Percentiles rank a stretch among this genome's conserved stretches.
These are phyloP conservation scores for Oryzias sinensis DNA, from an alignment of 2,797 vertebrate genomes.

Conservation along the genomic window DNA sequence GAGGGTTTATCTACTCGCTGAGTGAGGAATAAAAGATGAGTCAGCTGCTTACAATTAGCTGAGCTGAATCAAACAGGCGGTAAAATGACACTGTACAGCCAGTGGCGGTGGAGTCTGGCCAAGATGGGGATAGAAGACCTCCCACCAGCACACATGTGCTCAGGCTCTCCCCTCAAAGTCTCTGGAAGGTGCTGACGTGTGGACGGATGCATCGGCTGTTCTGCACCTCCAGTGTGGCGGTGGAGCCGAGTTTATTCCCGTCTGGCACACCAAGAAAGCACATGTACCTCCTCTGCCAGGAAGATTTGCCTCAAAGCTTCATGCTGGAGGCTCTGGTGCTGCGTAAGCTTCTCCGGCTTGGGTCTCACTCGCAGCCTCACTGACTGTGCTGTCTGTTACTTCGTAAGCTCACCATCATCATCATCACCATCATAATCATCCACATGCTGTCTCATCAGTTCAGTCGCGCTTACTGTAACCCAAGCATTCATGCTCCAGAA, in stretches of 20 bases:
- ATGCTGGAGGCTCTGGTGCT: constrained; percentile 47
- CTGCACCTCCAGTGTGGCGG: constrained; percentile 11
- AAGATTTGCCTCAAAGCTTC: constrained; percentile 45
- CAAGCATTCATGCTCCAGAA: constrained; percentile 28
- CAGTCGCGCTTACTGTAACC: constrained; percentile 56
- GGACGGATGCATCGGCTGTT: constrained; percentile 21
- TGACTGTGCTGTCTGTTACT: constrained; percentile 45
- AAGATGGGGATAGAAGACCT: constrained; percentile 49
- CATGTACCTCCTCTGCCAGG: constrained; percentile 24
- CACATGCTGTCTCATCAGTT: constrained; percentile 46
- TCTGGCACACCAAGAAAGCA: constrained; percentile 39
- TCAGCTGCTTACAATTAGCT: constrained; percentile 64
- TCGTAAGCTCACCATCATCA: constrained; percentile 59
- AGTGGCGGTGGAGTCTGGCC: constrained; percentile 59
- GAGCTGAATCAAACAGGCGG: constrained; percentile 51
- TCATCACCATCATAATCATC: constrained; percentile 53
- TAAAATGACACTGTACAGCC: constrained; percentile 63
- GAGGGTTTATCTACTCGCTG: constrained; percentile 54
- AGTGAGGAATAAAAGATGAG: constrained; percentile 67
- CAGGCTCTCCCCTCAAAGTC: constrained; percentile 31
- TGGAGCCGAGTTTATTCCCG: constrained; percentile 25
- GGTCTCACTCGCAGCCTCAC: constrained; percentile 15
- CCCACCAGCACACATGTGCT: constrained; percentile 63
- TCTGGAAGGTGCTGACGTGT: constrained; percentile 1
- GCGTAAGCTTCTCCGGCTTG: constrained; percentile 23